Evolutionary conservation across 2,888 invertebrate species (phyloP), one percentile per base, ranked within the genome.

Genomic region (Nowickia ferox): DNA sequence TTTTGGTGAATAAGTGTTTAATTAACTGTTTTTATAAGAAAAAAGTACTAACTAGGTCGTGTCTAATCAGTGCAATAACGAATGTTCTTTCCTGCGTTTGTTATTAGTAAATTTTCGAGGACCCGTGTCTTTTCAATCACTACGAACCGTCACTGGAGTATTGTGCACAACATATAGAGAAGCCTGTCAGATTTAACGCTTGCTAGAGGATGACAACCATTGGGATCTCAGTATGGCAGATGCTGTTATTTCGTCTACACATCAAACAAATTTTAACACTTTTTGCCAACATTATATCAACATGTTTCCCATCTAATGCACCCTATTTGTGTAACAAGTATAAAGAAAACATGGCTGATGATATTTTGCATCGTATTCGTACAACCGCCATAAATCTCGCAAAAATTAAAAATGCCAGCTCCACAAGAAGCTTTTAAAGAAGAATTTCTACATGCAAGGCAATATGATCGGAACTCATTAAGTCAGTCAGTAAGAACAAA

Each of bases 161-260:
- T 19, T 63, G 8, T 19, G 61, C 11, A 19, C 61, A 63, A 63
- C 61, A 15, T 63, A 42, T 63, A n/a, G 40, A 63, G 61, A 63
- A 17, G 42, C 42, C 2, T 63, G 42, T 9, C 42, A 63, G 6
- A 15, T n/a, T 11, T 13, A 44, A 42, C 2, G 19, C 44, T 44
- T 42, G 15, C 9, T 42, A 15, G 59, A 38, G 9, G 19, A 17
- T 40, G 59, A 61, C 22, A 13, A 22, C 10, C 59, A 61, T n/a
- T 44, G 63, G 63, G 42, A 63, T 15, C n/a, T 13, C n/a, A 30
- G 19, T 5, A 22, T 63, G n/a, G 38, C 40, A 9, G 40, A 63
- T 44, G 61, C 15, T 42, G n/a, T 42, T 42, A 3, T 42, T 61
- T 17, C 42, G 1, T 42, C 2, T 17, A 15, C 42, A 10, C 17